phyloP scores from a whole-genome alignment of 2,113 vertebrate species.

The Nesospiza acunhae region DNA sequence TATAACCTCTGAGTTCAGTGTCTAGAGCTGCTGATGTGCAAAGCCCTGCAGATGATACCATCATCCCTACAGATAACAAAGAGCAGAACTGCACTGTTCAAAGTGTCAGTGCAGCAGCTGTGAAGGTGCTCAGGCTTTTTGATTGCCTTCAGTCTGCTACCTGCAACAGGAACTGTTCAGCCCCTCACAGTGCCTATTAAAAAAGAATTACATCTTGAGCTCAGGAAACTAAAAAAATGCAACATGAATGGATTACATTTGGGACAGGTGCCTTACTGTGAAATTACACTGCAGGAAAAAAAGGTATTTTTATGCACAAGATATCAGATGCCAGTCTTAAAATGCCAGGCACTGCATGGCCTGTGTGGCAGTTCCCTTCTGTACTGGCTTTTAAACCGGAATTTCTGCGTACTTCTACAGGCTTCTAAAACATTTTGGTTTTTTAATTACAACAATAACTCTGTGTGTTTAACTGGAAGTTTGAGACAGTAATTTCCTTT shows the following conservation, averaged over 20 bases:
- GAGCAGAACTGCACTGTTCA: not conserved
- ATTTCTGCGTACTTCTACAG: not conserved
- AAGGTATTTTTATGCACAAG: not conserved
- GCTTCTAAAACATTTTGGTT: not conserved
- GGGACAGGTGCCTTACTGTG: not conserved
- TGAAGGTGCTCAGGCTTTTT: not conserved
- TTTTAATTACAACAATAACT: not conserved
- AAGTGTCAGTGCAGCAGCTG: not conserved
- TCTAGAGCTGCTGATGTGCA: not conserved
- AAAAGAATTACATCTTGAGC: not conserved
- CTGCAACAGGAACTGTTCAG: not conserved
- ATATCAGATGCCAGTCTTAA: not conserved
- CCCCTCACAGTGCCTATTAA: not conserved
- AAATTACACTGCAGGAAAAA: not conserved
- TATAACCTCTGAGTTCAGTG: fast-evolving
- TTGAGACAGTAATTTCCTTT: fast-evolving
- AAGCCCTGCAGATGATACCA: not conserved
- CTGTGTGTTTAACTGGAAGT: not conserved
- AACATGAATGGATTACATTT: fast-evolving
- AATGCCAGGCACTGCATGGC: fast-evolving
- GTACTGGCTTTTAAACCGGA: fast-evolving
- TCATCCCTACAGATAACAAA: not conserved
- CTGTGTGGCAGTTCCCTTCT: not conserved
- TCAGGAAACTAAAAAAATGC: not conserved
- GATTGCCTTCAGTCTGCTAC: not conserved